Base-by-base conservation (phyloP, 2,888 invertebrate genomes). In the Mystacides longicornis region DNA sequence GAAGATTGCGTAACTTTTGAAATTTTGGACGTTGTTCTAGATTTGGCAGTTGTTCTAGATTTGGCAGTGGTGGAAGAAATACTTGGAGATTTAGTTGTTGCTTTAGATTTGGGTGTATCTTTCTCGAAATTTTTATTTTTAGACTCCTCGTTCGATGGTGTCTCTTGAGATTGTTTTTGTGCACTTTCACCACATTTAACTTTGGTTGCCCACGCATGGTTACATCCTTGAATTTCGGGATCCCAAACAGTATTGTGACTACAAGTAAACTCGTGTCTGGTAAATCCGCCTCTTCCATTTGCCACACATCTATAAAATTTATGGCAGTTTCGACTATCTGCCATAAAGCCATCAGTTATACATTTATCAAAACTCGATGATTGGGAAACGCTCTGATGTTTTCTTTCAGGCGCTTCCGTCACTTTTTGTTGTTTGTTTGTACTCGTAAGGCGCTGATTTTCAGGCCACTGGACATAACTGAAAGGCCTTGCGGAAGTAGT, bases 271-370 rank as follows among this genome's bases (percentile, higher is more conserved):
- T 80, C 77, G 60, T 78, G 78, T 63, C 72, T 76, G 3, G 67
- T 75, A 59, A 66, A 77, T 18, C 69, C 68, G 54, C 72, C 70
- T 57, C 65, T 67, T 14, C 75, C 75, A 58, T 73, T 71, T 56
- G 71, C 69, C 0, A 85, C 82, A 64, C 86, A 86, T 60, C 85
- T 74, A 62, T 83, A 84, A 69, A 86, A 87, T 64, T 81, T 85
- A 56, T 72, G 77, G 62, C 86, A 86, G 63, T 85, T 75, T 20
- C 71, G 65, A 14, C 73, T 69, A 64, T 82, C 72, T 1, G 81
- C 78, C 64, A 81, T 78, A 64, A 83, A 87, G 31, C 86, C 86
- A 67, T 79, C 82, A 57, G 67, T 64, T 4, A 65, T 67, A 62
- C 82, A 82, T 51, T 64, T 58, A 49, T 62, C 62, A 58, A 52